These are phyloP conservation scores for Pygoscelis adeliae DNA, from an alignment of 2,113 vertebrate genomes.

Conservation along the genomic window DNA sequence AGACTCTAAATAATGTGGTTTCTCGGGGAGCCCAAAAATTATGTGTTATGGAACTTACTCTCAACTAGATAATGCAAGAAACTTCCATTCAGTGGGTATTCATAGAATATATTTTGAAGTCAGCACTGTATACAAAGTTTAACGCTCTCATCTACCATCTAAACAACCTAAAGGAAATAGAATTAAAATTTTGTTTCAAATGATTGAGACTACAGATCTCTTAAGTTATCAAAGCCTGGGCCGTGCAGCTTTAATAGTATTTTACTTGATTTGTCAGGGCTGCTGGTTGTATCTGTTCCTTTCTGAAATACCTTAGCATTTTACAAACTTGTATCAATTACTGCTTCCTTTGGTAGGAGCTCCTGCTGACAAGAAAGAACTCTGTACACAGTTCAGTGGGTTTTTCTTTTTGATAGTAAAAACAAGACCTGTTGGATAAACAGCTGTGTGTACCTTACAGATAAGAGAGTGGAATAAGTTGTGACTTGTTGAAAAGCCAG, in stretches of 20 bases:
- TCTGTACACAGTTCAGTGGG: neutral
- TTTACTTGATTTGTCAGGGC: neutral
- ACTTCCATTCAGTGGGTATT: neutral
- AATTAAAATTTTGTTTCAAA: neutral
- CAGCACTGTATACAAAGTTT: neutral
- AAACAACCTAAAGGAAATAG: neutral
- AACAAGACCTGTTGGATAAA: neutral
- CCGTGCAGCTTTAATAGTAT: neutral
- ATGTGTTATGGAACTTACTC: neutral
- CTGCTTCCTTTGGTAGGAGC: neutral
- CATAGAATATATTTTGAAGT: neutral
- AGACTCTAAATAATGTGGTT: neutral
- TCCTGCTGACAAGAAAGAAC: neutral
- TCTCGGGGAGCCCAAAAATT: slow-evolving; percentile 21
- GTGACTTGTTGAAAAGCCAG: neutral
- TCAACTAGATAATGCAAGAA: neutral
- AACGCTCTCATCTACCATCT: neutral
- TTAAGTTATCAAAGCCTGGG: neutral
- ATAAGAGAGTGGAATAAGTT: neutral
- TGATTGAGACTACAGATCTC: neutral
- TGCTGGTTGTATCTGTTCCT: neutral
- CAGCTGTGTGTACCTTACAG: neutral
- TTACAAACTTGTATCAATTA: neutral
- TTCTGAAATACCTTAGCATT: neutral
- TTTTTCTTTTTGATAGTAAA: neutral